phyloP scores from a whole-genome alignment of 2,888 invertebrate genomes.

The Oxystoma pomonae region DNA sequence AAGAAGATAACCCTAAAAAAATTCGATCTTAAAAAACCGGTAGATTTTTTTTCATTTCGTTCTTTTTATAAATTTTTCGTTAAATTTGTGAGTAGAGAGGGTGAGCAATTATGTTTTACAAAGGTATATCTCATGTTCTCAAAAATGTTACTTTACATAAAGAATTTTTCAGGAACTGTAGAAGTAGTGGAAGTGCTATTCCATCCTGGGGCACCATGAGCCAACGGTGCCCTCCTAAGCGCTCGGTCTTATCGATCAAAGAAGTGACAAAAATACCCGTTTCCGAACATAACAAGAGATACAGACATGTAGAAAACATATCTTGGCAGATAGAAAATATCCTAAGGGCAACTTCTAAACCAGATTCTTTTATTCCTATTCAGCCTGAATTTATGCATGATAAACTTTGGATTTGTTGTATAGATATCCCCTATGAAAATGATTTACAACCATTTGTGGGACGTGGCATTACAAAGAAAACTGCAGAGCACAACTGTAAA shows the following conservation, averaged over 20 bases:
- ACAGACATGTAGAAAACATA: conserved; percentile 3
- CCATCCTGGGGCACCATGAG: too few species aligned
- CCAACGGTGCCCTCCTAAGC: background rate
- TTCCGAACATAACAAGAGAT: conserved; percentile 1
- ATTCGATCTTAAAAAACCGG: too few species aligned
- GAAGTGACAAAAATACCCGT: background rate
- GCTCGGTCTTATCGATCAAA: background rate
- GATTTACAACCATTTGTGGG: conserved; percentile 4
- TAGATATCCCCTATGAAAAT: background rate
- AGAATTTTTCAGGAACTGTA: background rate
- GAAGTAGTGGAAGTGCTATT: too few species aligned
- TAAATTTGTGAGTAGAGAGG: background rate
- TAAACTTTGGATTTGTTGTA: conserved; percentile 10
- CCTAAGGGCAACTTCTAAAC: background rate
- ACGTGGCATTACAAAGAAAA: conserved; percentile 8
- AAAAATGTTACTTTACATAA: background rate
- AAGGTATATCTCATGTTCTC: background rate
- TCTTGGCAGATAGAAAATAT: conserved; percentile 1
- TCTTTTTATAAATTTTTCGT: background rate
- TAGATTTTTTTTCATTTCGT: background rate
- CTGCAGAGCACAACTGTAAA: conserved; percentile 12
- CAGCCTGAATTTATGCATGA: conserved; percentile 1
- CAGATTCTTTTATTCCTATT: background rate
- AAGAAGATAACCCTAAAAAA: too few species aligned
- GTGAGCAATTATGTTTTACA: background rate